These are phyloP conservation scores for Leptarthrus brevirostris DNA, from an alignment of 2,888 invertebrate genomes.

Conservation along the genomic window DNA sequence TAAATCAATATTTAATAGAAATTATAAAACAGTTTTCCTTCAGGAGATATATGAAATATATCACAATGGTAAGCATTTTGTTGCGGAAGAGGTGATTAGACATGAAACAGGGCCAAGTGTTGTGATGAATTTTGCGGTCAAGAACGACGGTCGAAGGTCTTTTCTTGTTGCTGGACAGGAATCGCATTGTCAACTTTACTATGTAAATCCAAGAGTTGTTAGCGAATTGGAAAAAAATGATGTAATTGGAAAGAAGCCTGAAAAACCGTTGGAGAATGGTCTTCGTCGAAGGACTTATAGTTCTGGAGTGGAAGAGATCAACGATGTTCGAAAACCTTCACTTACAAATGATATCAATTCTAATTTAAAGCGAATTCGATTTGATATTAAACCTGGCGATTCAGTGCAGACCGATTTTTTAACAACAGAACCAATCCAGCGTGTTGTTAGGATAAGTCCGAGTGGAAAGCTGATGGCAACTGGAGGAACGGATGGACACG, in stretches of 20 bases:
- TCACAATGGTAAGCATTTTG: conserved; percentile 83
- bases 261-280: conserved; percentile 63
- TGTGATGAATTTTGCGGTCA: conserved; percentile 90
- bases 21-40: conserved; percentile 58
- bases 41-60: conserved; percentile 94
- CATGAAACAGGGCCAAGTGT: conserved; percentile 90
- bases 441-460: conserved; percentile 84
- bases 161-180: conserved; percentile 92
- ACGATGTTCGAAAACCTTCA: conserved; percentile 54
- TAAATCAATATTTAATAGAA: background rate
- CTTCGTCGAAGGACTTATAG: conserved; percentile 53
- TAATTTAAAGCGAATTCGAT: conserved; percentile 73
- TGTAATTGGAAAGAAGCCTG: conserved; percentile 62
- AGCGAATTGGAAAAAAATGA: conserved; percentile 68
- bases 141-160: conserved; percentile 77
- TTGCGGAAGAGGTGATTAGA: conserved; percentile 88
- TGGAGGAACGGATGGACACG: conserved; percentile 89
- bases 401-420: conserved; percentile 89
- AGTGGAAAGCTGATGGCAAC: conserved; percentile 86
- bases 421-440: conserved; percentile 82
- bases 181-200: conserved; percentile 88
- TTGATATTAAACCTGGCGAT: conserved; percentile 80
- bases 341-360: conserved; percentile 17
- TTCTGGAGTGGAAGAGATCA: conserved; percentile 62
- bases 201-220: conserved; percentile 73